Evolutionary conservation across 2,113 vertebrate species (phyloP).

Genomic region (Maccullochella peelii): DNA sequence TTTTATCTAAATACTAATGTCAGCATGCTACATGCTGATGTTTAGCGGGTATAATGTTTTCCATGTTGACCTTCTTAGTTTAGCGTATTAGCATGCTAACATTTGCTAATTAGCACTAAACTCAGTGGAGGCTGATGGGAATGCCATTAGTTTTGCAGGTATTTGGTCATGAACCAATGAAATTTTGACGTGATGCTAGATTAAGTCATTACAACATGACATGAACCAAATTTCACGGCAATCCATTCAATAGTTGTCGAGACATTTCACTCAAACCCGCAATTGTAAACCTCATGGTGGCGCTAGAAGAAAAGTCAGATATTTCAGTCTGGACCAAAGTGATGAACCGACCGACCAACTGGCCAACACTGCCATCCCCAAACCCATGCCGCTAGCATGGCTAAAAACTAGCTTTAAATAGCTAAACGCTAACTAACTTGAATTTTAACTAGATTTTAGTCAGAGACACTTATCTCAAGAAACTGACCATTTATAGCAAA

Average conservation of each 20-base stretch:
- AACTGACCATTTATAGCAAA: neutral
- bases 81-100: neutral
- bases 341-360: neutral
- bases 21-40: neutral
- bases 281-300: neutral
- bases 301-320: neutral
- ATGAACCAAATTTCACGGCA: neutral
- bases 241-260: neutral
- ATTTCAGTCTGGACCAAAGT: neutral
- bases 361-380: neutral
- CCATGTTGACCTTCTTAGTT: neutral
- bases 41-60: neutral
- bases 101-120: neutral
- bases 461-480: too few relatives aligned
- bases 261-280: neutral
- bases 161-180: neutral
- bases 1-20: slow-evolving; percentile 2
- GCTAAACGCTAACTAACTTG: neutral
- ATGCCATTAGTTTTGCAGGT: neutral
- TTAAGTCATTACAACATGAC: neutral
- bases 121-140: neutral
- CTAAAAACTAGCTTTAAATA: neutral
- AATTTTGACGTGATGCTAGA: neutral
- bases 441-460: too few relatives aligned
- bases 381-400: neutral